phyloP scores from a whole-genome alignment of 2,888 invertebrate species.

The Cyaniris semiargus region DNA sequence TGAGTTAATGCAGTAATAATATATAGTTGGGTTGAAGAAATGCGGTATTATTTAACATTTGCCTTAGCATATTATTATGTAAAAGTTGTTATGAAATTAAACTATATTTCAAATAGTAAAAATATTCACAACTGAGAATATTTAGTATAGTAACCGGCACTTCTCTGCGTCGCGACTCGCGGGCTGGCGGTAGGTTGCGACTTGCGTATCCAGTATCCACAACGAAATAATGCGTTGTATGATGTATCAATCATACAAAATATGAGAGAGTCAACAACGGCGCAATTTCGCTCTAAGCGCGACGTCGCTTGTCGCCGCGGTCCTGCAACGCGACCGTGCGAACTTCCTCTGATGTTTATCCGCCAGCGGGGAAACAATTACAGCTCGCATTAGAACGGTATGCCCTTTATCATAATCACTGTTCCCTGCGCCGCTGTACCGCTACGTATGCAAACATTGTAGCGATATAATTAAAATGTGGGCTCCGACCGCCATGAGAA shows the following conservation, averaged over 20 bases:
- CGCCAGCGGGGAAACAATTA: slow-evolving; percentile 17
- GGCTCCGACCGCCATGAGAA: not conserved
- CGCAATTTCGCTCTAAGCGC: not conserved
- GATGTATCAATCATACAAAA: too few relatives aligned
- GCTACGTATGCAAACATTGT: slow-evolving; percentile 11
- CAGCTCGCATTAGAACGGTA: slow-evolving; percentile 21
- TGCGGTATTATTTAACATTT: not conserved
- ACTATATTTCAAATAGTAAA: too few relatives aligned
- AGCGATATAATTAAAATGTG: slow-evolving; percentile 15
- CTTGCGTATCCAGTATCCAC: too few relatives aligned
- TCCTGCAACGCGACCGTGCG: slow-evolving; percentile 11
- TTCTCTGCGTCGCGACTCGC: too few relatives aligned
- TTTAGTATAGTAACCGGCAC: too few relatives aligned
- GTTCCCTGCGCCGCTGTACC: not conserved
- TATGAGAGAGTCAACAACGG: too few relatives aligned
- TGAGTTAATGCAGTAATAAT: not conserved
- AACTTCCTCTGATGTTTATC: slow-evolving; percentile 22
- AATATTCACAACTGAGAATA: too few relatives aligned
- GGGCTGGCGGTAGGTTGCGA: too few relatives aligned
- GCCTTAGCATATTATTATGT: too few relatives aligned
- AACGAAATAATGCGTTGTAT: too few relatives aligned
- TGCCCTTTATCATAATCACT: slow-evolving; percentile 21
- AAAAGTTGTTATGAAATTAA: too few relatives aligned
- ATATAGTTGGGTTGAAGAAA: not conserved
- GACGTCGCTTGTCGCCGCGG: not conserved